phyloP scores from a whole-genome alignment of 2,888 invertebrate species.

The Cryptus viduatorius region DNA sequence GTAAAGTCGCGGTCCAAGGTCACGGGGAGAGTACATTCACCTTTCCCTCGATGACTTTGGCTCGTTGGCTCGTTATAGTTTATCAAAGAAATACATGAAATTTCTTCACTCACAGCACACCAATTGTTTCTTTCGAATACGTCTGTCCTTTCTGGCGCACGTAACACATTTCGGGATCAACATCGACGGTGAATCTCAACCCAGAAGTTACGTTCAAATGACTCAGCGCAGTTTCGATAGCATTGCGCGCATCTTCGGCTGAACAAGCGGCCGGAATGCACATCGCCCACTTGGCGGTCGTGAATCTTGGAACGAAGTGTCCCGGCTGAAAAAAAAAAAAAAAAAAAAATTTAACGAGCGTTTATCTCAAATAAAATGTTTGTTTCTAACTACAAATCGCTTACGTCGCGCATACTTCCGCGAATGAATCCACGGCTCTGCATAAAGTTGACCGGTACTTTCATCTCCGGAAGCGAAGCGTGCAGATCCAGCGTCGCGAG shows the following conservation, averaged over 20 bases:
- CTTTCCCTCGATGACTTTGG: slow-evolving; percentile 15
- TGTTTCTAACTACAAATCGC: slow-evolving; percentile 69
- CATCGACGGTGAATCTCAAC: slow-evolving; percentile 87
- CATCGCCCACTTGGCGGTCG: slow-evolving; percentile 90
- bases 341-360: slow-evolving; percentile 10
- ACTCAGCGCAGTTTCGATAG: slow-evolving; percentile 87
- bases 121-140: slow-evolving; percentile 85
- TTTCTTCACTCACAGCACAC: slow-evolving; percentile 84
- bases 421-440: slow-evolving; percentile 89
- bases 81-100: neutral
- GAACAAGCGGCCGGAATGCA: slow-evolving; percentile 89
- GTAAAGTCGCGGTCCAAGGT: neutral
- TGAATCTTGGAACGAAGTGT: slow-evolving; percentile 91
- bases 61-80: neutral
- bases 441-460: slow-evolving; percentile 88
- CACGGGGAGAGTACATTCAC: slow-evolving; percentile 15
- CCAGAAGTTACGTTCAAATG: slow-evolving; percentile 88
- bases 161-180: slow-evolving; percentile 87
- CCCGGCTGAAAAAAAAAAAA: slow-evolving; percentile 87
- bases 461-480: slow-evolving; percentile 87
- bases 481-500: slow-evolving; percentile 89
- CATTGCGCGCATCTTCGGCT: slow-evolving; percentile 87
- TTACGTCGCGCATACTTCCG: slow-evolving; percentile 88
- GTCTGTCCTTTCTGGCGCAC: slow-evolving; percentile 83
- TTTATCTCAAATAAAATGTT: neutral